phyloP scores from a whole-genome alignment of 2,888 invertebrate genomes.

The Andrena flavipes region DNA sequence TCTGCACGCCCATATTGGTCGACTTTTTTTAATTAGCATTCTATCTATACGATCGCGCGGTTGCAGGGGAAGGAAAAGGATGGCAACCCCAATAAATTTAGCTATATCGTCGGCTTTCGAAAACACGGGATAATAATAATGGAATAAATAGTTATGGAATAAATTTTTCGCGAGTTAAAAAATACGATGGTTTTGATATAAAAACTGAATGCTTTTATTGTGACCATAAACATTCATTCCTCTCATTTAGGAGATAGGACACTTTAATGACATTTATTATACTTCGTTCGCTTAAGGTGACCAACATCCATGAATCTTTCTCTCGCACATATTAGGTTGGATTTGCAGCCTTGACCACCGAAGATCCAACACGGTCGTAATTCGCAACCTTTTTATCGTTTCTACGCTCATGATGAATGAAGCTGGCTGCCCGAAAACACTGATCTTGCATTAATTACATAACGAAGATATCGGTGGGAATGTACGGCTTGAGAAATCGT shows the following conservation, averaged over 20 bases:
- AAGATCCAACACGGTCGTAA: slow-evolving; percentile 12
- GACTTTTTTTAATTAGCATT: too few relatives aligned
- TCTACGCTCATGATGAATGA: slow-evolving; percentile 4
- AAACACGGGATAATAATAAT: too few relatives aligned
- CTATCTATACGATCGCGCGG: too few relatives aligned
- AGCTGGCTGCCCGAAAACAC: neutral
- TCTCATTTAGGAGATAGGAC: neutral
- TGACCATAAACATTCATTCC: neutral
- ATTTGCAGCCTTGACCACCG: slow-evolving; percentile 42
- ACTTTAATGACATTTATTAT: neutral
- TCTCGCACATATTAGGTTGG: neutral
- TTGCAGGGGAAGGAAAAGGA: too few relatives aligned
- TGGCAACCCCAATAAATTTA: too few relatives aligned
- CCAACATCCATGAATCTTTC: neutral
- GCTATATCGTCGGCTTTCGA: too few relatives aligned
- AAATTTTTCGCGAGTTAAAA: too few relatives aligned
- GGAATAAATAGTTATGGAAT: too few relatives aligned
- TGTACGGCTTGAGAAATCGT: neutral
- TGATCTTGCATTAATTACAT: slow-evolving; percentile 24
- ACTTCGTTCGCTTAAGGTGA: neutral
- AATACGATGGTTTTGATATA: neutral
- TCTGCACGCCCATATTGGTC: too few relatives aligned
- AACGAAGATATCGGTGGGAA: neutral
- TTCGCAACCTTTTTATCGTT: slow-evolving; percentile 19
- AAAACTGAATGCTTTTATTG: neutral